phyloP scores from a whole-genome alignment of 2,888 invertebrate genomes.

The Noctua fimbriata region DNA sequence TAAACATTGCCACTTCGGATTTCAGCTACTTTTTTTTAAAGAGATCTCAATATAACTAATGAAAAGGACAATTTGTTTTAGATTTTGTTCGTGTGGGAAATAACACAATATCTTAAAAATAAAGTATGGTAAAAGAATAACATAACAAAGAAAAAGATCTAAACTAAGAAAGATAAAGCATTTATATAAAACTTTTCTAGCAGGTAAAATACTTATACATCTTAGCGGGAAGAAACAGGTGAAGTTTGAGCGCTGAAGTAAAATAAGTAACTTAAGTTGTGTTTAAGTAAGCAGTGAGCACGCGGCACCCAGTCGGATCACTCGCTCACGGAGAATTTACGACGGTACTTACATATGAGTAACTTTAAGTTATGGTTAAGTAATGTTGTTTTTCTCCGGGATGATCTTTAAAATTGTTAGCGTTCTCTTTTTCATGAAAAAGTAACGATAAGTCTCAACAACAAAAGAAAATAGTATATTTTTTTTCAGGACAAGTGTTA shows the following conservation, averaged over 20 bases:
- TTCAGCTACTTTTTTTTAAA: background rate
- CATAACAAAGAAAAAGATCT: background rate
- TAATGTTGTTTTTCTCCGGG: background rate
- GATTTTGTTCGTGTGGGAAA: background rate
- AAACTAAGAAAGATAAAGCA: constrained; percentile 27
- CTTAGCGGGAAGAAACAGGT: constrained; percentile 54
- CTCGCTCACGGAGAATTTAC: constrained; percentile 61
- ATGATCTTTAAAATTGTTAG: background rate
- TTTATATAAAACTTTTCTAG: constrained; percentile 43
- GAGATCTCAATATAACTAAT: background rate
- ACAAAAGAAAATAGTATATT: background rate
- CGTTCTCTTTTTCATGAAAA: background rate
- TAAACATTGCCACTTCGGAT: background rate
- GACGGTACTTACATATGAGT: constrained; percentile 44
- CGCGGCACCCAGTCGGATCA: constrained; percentile 59
- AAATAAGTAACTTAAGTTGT: constrained; percentile 68
- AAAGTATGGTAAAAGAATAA: background rate
- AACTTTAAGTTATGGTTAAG: constrained; percentile 36
- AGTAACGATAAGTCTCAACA: background rate
- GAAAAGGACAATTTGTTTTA: background rate
- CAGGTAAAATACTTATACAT: constrained; percentile 49
- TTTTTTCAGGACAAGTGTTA: background rate
- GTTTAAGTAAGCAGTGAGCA: constrained; percentile 67
- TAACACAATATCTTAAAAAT: background rate
- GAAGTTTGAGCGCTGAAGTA: constrained; percentile 63